A percentile compares a stretch with the other conserved stretches of the same genome.
These are phyloP conservation scores for Lasioglossum malachurum DNA, from an alignment of 2,888 invertebrate genomes.

Conservation along the genomic window DNA sequence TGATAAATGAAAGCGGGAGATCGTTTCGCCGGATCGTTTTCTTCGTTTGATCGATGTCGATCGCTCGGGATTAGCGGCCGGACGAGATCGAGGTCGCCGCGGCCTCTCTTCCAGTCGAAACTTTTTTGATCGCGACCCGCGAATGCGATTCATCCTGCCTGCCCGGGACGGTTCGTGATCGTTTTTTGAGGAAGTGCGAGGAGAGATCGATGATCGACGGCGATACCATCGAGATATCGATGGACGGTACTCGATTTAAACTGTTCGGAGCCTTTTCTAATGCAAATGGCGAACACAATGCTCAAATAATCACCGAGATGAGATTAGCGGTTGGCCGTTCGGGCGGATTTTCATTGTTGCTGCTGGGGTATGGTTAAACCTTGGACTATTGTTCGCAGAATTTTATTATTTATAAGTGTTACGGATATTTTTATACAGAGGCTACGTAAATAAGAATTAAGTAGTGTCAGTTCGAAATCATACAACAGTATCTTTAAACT, in stretches of 20 bases:
- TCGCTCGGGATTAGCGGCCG: constrained; percentile 44
- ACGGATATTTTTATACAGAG: too few relatives aligned
- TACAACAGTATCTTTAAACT: too few relatives aligned
- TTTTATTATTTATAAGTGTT: background rate
- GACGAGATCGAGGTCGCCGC: constrained; percentile 21
- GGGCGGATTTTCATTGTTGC: background rate
- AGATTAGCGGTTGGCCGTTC: background rate
- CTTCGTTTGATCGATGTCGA: constrained; percentile 56
- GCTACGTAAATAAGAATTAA: too few relatives aligned
- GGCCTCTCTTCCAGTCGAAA: background rate
- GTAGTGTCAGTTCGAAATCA: too few relatives aligned
- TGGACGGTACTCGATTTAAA: background rate
- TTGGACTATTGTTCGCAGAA: background rate
- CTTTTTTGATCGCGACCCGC: constrained; percentile 16
- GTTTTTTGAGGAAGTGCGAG: constrained; percentile 19
- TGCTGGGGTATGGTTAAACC: background rate
- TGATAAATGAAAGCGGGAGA: constrained; percentile 11
- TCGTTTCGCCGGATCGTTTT: constrained; percentile 14
- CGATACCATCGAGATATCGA: background rate
- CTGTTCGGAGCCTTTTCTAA: background rate
- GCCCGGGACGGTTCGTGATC: constrained; percentile 4
- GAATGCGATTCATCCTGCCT: constrained; percentile 38
- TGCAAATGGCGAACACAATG: background rate
- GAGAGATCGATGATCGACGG: constrained; percentile 35
- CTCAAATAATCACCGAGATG: background rate